Evolutionary conservation across 1,140 invertebrate genomes (phyloP).

Genomic region (Thereuonema tuberculata): DNA sequence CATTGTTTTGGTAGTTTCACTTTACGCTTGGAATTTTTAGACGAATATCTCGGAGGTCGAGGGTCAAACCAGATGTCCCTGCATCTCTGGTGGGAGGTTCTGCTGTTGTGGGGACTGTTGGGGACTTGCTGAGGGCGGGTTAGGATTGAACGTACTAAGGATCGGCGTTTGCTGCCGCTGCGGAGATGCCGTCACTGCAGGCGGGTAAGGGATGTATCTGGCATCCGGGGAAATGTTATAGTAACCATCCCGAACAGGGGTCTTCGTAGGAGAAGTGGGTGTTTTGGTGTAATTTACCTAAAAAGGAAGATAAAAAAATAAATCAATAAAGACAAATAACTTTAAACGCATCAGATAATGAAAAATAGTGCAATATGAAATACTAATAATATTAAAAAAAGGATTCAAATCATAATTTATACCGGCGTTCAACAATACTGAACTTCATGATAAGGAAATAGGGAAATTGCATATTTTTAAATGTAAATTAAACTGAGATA

Average conservation of each 20-base stretch:
- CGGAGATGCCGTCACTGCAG: constrained; percentile 21
- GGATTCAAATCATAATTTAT: constrained; percentile 7
- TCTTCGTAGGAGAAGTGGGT: constrained; percentile 19
- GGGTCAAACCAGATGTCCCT: constrained; percentile 11
- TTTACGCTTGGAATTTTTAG: too few relatives aligned
- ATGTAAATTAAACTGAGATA: too few relatives aligned
- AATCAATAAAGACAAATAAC: too few relatives aligned
- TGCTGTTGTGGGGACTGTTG: neutral
- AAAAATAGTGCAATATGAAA: neutral
- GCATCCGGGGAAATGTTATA: constrained; percentile 31
- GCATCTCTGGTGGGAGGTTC: constrained; percentile 1
- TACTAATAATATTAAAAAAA: too few relatives aligned
- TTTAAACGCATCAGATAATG: constrained; percentile 2
- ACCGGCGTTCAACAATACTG: neutral
- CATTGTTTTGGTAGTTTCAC: too few relatives aligned
- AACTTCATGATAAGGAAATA: too few relatives aligned
- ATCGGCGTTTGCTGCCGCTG: constrained; percentile 19
- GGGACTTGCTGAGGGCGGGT: constrained; percentile 21
- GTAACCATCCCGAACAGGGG: constrained; percentile 21
- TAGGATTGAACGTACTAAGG: constrained; percentile 31
- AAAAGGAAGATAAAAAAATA: neutral
- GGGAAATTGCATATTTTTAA: too few relatives aligned
- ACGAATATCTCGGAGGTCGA: neutral
- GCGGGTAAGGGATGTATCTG: constrained; percentile 31
- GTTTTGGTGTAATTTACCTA: constrained; percentile 20